Conservation (phyloP, 2,797 vertebrate genomes). For the Fistularia commersonii region DNA sequence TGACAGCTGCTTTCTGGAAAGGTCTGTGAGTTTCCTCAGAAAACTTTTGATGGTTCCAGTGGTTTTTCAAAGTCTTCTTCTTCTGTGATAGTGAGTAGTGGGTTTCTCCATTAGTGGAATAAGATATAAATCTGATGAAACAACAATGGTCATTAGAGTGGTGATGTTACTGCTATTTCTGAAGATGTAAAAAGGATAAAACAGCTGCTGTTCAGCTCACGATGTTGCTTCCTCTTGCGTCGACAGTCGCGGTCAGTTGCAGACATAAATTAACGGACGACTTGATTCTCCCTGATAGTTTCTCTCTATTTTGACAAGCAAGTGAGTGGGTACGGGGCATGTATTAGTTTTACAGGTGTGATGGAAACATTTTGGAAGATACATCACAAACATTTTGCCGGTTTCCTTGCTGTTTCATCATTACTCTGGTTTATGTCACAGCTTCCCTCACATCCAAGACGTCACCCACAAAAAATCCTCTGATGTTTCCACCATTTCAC, state of each 20-base stretch:
- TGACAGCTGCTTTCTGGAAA: constrained; percentile 63
- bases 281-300: constrained; percentile 14
- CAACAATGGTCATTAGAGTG: constrained; percentile 11
- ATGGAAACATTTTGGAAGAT: constrained; percentile 3
- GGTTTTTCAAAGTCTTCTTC: not conserved
- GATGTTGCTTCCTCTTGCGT: constrained; percentile 19
- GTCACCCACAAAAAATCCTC: constrained; percentile 1
- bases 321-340: too few species aligned
- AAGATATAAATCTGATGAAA: constrained; percentile 14
- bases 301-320: constrained; percentile 2
- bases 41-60: constrained; percentile 48
- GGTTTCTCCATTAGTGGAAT: not conserved
- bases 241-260: constrained; percentile 32
- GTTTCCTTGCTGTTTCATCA: constrained; percentile 9
- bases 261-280: constrained; percentile 25
- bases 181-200: constrained; percentile 19
- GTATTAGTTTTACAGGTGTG: constrained; percentile 20
- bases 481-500: constrained; percentile 3
- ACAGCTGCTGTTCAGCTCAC: constrained; percentile 43
- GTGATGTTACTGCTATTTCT: constrained; percentile 14
- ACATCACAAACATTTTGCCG: constrained; percentile 9
- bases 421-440: constrained; percentile 15
- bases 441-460: constrained; percentile 6
- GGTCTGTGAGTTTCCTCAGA: constrained; percentile 59
- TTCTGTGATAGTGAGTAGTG: not conserved